Conservation (phyloP, 2,113 vertebrate species). For the Thunnus thynnus region DNA sequence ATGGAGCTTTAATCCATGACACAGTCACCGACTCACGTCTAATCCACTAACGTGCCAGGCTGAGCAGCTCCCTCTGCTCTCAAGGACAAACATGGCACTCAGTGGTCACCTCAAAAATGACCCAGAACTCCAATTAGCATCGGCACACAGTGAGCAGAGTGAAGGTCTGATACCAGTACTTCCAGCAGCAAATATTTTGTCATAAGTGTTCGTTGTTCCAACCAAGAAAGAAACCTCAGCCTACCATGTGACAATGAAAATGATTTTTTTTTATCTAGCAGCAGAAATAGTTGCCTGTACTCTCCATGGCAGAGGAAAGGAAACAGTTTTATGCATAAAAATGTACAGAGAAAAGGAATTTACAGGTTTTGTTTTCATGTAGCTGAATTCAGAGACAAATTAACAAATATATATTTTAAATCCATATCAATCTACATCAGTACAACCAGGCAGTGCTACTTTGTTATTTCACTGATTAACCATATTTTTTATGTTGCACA, state of each 20-base stretch:
- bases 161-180: neutral
- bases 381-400: neutral
- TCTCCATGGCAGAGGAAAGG: no score
- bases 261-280: no score
- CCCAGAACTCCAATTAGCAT: conserved; percentile 15
- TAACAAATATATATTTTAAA: neutral
- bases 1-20: conserved; percentile 66
- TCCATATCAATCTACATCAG: neutral
- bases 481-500: neutral
- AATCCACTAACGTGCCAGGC: conserved; percentile 58
- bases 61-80: conserved; percentile 42
- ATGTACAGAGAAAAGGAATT: neutral
- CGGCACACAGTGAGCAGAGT: neutral
- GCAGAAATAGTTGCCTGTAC: no score
- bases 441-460: no score
- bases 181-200: neutral
- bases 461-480: neutral
- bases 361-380: neutral
- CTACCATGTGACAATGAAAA: no score
- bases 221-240: no score
- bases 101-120: conserved; percentile 39
- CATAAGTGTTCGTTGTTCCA: neutral
- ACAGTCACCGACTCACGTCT: conserved; percentile 55
- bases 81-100: conserved; percentile 52
- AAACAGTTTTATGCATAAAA: neutral